These are phyloP conservation scores for Macrosteles quadrilineatus DNA, from an alignment of 1,140 invertebrate genomes.

Conservation along the genomic window DNA sequence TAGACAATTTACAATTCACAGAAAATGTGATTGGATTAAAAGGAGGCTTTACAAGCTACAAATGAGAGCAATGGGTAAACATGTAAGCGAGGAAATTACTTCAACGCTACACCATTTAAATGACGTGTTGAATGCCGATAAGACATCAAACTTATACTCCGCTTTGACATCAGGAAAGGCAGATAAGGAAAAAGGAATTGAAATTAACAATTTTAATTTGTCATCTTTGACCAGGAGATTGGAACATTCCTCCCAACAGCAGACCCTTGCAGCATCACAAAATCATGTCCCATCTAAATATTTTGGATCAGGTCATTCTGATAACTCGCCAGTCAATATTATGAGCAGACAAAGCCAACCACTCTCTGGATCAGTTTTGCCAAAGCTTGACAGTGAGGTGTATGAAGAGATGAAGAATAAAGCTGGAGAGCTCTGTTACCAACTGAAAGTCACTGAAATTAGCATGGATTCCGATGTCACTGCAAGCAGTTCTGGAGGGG, in stretches of 20 bases:
- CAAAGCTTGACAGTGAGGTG: constrained; percentile 50
- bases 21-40: constrained; percentile 67
- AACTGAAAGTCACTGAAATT: constrained; percentile 68
- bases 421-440: constrained; percentile 66
- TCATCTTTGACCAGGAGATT: constrained; percentile 54
- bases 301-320: constrained; percentile 62
- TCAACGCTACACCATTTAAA: constrained; percentile 68
- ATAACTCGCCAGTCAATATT: constrained; percentile 49
- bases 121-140: constrained; percentile 9
- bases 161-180: constrained; percentile 7
- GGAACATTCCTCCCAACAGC: constrained; percentile 50
- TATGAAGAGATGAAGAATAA: constrained; percentile 62
- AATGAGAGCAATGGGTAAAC: constrained; percentile 67
- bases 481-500: constrained; percentile 88
- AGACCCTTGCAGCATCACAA: constrained; percentile 42
- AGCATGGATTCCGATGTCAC: constrained; percentile 90
- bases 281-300: constrained; percentile 50
- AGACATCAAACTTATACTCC: constrained; percentile 5
- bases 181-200: neutral
- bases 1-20: constrained; percentile 64
- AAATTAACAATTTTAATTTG: neutral
- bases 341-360: constrained; percentile 30
- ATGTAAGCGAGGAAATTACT: constrained; percentile 72
- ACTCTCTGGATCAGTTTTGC: constrained; percentile 53
- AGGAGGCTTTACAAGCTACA: constrained; percentile 75